A percentile compares a stretch with the other conserved stretches of the same genome.
phyloP scores from a whole-genome alignment of 2,797 vertebrate species.

The Oreonectes daqikongensis region DNA sequence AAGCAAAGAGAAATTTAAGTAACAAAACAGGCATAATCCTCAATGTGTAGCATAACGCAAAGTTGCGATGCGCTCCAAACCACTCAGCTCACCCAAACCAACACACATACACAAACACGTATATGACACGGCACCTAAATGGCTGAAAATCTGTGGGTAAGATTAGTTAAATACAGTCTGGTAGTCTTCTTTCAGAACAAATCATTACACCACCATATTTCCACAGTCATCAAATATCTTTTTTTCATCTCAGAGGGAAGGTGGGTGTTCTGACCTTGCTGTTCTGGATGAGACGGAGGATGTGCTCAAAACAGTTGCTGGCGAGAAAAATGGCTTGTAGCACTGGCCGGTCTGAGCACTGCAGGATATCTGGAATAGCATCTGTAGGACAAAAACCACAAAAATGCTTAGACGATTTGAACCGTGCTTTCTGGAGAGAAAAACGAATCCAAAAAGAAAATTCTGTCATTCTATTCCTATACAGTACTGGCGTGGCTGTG shows the following conservation, averaged over 20 bases:
- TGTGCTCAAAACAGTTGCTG: slow-evolving; percentile 99
- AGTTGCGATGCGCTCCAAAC: neutral
- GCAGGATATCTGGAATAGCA: slow-evolving; percentile 91
- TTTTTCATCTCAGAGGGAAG: neutral
- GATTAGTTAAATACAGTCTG: neutral
- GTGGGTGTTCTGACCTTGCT: slow-evolving; percentile 85
- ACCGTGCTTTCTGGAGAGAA: neutral
- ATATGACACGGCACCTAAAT: neutral
- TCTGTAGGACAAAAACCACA: slow-evolving; percentile 71
- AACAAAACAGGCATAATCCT: slow-evolving; percentile 17
- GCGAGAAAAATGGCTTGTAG: slow-evolving; percentile 95
- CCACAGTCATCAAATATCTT: neutral
- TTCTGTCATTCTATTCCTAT: too few relatives aligned
- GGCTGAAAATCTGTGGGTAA: neutral
- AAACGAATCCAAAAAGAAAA: neutral
- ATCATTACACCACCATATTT: neutral
- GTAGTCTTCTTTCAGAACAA: neutral
- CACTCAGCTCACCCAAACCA: neutral
- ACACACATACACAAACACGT: slow-evolving; percentile 9
- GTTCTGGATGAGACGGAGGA: slow-evolving; percentile 94
- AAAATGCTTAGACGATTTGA: slow-evolving; percentile 6
- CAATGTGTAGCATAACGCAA: neutral
- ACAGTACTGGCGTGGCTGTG: too few relatives aligned
- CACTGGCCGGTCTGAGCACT: slow-evolving; percentile 89
- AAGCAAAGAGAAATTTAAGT: neutral